Conservation (phyloP, 1,140 invertebrate species). For the Palaemon carinicauda region DNA sequence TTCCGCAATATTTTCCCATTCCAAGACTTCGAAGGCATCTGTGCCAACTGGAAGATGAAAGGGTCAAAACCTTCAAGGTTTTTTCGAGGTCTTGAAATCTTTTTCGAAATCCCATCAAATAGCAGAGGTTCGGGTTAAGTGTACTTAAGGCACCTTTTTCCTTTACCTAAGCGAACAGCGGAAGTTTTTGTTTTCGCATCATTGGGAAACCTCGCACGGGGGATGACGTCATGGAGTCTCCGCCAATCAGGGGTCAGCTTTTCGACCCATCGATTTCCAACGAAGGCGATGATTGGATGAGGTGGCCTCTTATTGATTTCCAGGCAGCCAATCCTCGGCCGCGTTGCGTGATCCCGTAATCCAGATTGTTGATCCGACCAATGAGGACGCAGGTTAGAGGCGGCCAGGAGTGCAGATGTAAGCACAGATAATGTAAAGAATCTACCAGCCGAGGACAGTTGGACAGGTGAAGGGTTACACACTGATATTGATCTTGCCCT, state of each 20-base stretch:
- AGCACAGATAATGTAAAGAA: slow-evolving; percentile 43
- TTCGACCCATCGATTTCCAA: slow-evolving; percentile 46
- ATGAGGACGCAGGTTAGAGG: slow-evolving; percentile 25
- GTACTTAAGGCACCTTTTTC: neutral
- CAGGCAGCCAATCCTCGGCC: slow-evolving; percentile 12
- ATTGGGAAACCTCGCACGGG: slow-evolving; percentile 42
- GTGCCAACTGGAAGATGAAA: no score
- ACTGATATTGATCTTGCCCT: slow-evolving; percentile 16
- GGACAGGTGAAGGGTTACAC: slow-evolving; percentile 35
- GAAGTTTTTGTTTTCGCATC: slow-evolving; percentile 3
- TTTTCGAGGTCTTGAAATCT: no score
- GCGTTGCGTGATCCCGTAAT: slow-evolving; percentile 37
- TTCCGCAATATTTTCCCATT: no score
- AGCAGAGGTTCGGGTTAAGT: no score
- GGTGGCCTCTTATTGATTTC: slow-evolving; percentile 40
- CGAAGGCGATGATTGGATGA: slow-evolving; percentile 36
- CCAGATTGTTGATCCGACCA: slow-evolving; percentile 33
- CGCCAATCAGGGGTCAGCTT: slow-evolving; percentile 33
- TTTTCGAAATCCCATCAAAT: no score
- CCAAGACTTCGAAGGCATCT: no score
- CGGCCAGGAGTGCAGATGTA: slow-evolving; percentile 37
- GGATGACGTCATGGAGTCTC: slow-evolving; percentile 38
- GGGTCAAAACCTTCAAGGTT: no score
- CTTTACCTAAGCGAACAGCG: neutral
- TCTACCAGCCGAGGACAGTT: neutral